A percentile compares a stretch with the other conserved stretches of the same genome.
Evolutionary conservation across 2,113 vertebrate species (phyloP).

Genomic region (Triplophysa rosa): DNA sequence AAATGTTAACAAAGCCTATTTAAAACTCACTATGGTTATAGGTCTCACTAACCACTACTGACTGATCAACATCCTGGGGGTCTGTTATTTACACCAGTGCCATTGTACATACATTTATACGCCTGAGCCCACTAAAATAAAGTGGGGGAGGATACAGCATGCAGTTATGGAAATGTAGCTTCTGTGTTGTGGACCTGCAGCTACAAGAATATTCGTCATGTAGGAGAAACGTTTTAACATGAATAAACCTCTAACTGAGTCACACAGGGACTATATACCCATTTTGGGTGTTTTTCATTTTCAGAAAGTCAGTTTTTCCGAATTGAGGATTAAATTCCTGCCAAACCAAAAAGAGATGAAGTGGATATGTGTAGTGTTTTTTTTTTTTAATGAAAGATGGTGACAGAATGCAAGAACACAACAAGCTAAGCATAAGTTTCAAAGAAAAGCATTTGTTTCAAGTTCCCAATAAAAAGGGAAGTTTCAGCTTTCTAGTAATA

Average conservation of each 20-base stretch:
- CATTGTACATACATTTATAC: not conserved
- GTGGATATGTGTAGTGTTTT: too few species aligned
- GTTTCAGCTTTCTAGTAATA: too few species aligned
- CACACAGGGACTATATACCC: not conserved
- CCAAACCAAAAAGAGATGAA: too few species aligned
- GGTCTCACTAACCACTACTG: conserved; percentile 13
- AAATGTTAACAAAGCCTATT: conserved; percentile 39
- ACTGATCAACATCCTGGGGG: conserved; percentile 44
- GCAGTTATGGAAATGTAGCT: not conserved
- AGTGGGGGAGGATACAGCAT: not conserved
- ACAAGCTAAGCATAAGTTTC: too few species aligned
- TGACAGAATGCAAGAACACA: too few species aligned
- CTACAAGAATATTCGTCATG: not conserved
- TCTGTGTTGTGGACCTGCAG: not conserved
- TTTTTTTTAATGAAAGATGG: too few species aligned
- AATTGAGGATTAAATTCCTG: too few species aligned
- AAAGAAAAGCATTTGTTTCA: too few species aligned
- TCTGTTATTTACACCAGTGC: conserved; percentile 26
- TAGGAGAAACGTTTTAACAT: conserved; percentile 6
- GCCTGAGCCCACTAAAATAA: not conserved
- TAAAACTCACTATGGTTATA: conserved; percentile 36
- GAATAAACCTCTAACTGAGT: not conserved
- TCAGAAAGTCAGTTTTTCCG: too few species aligned
- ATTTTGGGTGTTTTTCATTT: too few species aligned
- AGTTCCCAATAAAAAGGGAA: too few species aligned